Base-by-base conservation (phyloP, 2,797 vertebrate genomes). In the Poeciliopsis turneri region DNA sequence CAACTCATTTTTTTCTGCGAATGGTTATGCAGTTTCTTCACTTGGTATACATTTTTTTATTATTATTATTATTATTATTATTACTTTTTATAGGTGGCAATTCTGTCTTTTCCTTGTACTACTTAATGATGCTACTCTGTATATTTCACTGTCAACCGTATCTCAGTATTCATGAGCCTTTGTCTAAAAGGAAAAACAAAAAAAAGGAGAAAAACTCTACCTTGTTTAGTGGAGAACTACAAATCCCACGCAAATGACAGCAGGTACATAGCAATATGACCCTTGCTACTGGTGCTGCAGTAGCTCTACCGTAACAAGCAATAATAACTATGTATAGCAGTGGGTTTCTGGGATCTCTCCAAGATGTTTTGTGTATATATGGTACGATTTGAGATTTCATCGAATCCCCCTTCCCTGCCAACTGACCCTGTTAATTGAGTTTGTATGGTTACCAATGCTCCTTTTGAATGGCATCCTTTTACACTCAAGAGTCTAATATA, bases 401-500 rank as follows among this genome's bases (percentile, higher is more conserved):
- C 84, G 80, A 93, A 84, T 85, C 86, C 93, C 91, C 80, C 9
- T 87, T 84, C 84, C 84, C 91, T 76, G 76, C 89, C 90, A 84
- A 92, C 88, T 92, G 94, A 95, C 93, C 94, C 94, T 88, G 39
- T 91, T 85, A 91, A 93, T 91, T 94, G 89, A 94, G 94, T 96
- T 96, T 95, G 92, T 95, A 96, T 93, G 92, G 93, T 95, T 95
- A 93, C 89, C 92, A 95, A 96, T 96, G 94, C 95, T 96, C 95
- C 94, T 96, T 96, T 96, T 96, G 92, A 95, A 96, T 95, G 94
- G 94, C 94, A 95, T 95, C 95, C 95, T 96, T 96, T 96, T 96
- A 95, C 96, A 96, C 95, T 95, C 92, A 91, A 95, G 94, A 96
- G 93, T 96, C 94, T 96, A 95, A 96, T 95, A 95, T 94, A 92